phyloP scores from a whole-genome alignment of 2,888 invertebrate genomes.

The Athalia circularis region DNA sequence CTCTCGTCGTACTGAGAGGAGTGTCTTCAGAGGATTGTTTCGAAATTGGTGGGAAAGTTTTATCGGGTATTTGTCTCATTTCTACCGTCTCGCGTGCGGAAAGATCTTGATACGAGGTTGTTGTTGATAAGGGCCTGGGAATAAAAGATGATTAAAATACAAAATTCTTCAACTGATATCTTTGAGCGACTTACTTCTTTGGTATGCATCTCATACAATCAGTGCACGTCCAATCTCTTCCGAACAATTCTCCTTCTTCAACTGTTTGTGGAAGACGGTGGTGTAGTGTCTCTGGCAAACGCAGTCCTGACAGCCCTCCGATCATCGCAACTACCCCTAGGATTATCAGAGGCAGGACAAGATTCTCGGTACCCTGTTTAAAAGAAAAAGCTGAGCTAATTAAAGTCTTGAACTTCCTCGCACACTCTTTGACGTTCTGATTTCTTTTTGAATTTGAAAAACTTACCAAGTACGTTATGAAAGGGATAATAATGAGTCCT shows the following conservation, averaged over 20 bases:
- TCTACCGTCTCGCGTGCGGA: slow-evolving; percentile 76
- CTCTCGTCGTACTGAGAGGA: slow-evolving; percentile 46
- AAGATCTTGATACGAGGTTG: slow-evolving; percentile 85
- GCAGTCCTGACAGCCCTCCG: slow-evolving; percentile 86
- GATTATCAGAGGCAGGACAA: slow-evolving; percentile 88
- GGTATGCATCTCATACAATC: slow-evolving; percentile 86
- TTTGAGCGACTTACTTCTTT: slow-evolving; percentile 76
- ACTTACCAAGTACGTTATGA: slow-evolving; percentile 91
- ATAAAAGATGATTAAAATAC: slow-evolving; percentile 28
- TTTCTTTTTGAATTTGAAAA: not conserved
- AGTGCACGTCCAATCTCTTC: slow-evolving; percentile 86
- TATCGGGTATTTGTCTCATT: slow-evolving; percentile 66
- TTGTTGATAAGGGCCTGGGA: slow-evolving; percentile 76
- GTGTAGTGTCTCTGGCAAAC: slow-evolving; percentile 91
- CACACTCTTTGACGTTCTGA: not conserved
- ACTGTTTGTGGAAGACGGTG: slow-evolving; percentile 89
- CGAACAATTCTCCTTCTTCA: slow-evolving; percentile 92
- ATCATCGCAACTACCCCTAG: slow-evolving; percentile 89
- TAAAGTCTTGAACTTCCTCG: no score
- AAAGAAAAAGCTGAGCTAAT: slow-evolving; percentile 4
- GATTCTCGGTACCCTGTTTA: slow-evolving; percentile 87
- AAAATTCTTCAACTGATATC: not conserved
- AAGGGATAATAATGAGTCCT: slow-evolving; percentile 92
- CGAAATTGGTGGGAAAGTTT: slow-evolving; percentile 48
- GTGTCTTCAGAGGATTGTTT: slow-evolving; percentile 46